These are phyloP conservation scores for Sisor rabdophorus DNA, from an alignment of 2,113 vertebrate genomes.

Conservation along the genomic window DNA sequence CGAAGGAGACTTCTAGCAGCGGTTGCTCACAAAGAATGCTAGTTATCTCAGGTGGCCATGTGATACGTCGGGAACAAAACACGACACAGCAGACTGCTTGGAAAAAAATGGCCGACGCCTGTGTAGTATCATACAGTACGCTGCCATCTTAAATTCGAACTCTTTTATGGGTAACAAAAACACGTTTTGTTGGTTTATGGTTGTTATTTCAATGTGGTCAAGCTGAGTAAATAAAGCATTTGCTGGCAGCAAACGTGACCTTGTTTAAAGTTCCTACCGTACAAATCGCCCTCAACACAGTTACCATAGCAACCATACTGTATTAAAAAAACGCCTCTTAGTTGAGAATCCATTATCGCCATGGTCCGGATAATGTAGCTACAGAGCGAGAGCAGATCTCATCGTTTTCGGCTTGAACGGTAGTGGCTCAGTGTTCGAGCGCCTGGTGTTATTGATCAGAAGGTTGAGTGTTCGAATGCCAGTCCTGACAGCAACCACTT, in stretches of 20 bases:
- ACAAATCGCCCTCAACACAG: not conserved
- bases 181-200: not conserved
- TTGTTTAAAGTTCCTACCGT: not conserved
- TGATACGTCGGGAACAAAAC: not conserved
- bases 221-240: not conserved
- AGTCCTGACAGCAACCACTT: not conserved
- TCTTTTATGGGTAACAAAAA: too few species aligned
- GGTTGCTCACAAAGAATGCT: not conserved
- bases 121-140: not conserved
- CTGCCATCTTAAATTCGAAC: not conserved
- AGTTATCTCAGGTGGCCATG: conserved; percentile 7
- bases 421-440: not conserved
- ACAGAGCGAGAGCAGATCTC: not conserved
- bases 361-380: too few species aligned
- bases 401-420: not conserved
- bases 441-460: not conserved
- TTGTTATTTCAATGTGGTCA: not conserved
- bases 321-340: not conserved
- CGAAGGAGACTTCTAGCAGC: conserved; percentile 3
- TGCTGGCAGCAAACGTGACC: not conserved
- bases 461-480: not conserved
- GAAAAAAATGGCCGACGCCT: not conserved
- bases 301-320: not conserved
- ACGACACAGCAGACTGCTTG: not conserved
- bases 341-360: not conserved